Base-by-base conservation (phyloP, 2,888 invertebrate species). In the Microchrysa polita region DNA sequence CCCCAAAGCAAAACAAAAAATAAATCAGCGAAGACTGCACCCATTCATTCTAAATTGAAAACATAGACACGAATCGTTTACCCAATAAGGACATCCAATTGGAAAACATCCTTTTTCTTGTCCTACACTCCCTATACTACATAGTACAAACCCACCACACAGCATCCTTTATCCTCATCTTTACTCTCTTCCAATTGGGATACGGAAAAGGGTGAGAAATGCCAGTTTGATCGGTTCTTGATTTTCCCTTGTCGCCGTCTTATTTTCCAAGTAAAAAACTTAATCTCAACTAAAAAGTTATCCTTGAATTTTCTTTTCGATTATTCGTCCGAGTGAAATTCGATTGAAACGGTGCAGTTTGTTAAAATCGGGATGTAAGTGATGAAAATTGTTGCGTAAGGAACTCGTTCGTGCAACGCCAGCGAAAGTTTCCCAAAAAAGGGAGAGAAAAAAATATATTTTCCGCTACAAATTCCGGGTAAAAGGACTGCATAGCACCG, bases 181-280 rank as follows among this genome's bases (percentile, higher is more conserved):
- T 65, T 34, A 7, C 27, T 34, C 27, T 27, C 34, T 27, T 65
- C 65, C 23, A 18, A 44, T 65, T 65, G 10, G 65, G 18, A 65
- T 14, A 18, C 34, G 55, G 73, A 65, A 72, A 67, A 74, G 75
- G 75, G 73, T 74, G 74, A 75, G 74, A 74, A 74, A 75, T 74
- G 75, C 73, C 75, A 75, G 69, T 72, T 76, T 76, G 74, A 73
- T 76, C 67, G 73, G 73, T 72, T 52, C 75, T 75, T 74, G 69
- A 73, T 75, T 75, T 75, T 73, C 60, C 74, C 67, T 75, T 71
- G 75, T 73, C 52, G 55, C 52, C 44, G 52, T 60, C 72, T 72
- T 72, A 72, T 72, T 72, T 72, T 72, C 40, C 60, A 72, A 22
- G 48, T 60, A 60, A 61, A n/a, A 73, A 71, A 65, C 73, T 71